Conservation (phyloP, 2,888 invertebrate genomes). For the Drosophila mayaguana region DNA sequence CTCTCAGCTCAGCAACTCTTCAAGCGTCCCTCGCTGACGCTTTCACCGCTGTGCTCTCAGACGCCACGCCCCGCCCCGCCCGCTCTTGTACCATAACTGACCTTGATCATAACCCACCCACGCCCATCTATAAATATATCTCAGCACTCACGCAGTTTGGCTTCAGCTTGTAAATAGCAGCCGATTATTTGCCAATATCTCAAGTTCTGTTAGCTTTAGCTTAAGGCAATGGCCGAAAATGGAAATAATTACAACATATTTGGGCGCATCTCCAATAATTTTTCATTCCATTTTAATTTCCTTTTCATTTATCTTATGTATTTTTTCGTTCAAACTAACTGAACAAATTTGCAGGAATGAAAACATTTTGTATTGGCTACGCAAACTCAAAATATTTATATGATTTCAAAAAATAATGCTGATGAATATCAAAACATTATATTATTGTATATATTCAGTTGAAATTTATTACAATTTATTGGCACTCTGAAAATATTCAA, state of each 20-base stretch:
- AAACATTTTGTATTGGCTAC: slow-evolving; percentile 35
- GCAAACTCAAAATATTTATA: not conserved
- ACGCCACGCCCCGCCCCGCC: slow-evolving; percentile 29
- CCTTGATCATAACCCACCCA: slow-evolving; percentile 28
- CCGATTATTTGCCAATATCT: slow-evolving; percentile 71
- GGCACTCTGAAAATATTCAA: too few relatives aligned
- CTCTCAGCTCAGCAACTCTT: slow-evolving; percentile 23
- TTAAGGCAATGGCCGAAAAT: slow-evolving; percentile 67
- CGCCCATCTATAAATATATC: slow-evolving; percentile 51
- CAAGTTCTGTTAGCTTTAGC: slow-evolving; percentile 62
- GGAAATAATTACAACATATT: slow-evolving; percentile 85
- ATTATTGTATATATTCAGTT: not conserved
- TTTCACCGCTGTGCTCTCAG: slow-evolving; percentile 40
- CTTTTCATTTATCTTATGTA: slow-evolving; percentile 70
- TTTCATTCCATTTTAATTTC: slow-evolving; percentile 80
- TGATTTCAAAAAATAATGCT: not conserved
- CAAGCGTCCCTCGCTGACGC: slow-evolving; percentile 46
- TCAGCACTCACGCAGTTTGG: slow-evolving; percentile 43
- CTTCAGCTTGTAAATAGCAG: slow-evolving; percentile 74
- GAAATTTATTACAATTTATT: not conserved
- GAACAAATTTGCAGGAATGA: slow-evolving; percentile 16
- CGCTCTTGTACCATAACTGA: slow-evolving; percentile 45
- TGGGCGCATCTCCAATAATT: slow-evolving; percentile 85
- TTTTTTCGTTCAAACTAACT: slow-evolving; percentile 52
- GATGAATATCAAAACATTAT: not conserved